These are phyloP conservation scores for Epirrhoe alternata DNA, from an alignment of 2,888 invertebrate genomes.

Conservation along the genomic window DNA sequence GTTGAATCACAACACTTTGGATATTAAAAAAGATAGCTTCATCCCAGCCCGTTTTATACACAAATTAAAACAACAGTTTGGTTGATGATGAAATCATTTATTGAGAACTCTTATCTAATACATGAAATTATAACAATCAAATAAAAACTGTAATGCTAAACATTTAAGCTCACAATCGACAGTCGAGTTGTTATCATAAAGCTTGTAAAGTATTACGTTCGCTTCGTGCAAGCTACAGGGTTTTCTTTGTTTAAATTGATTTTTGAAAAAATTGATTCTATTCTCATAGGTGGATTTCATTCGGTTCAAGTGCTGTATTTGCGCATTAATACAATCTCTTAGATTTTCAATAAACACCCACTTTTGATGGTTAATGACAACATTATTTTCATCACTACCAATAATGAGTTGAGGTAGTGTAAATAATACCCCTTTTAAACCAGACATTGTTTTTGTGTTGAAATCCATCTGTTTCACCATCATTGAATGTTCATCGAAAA, in stretches of 20 bases:
- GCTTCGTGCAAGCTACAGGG: conserved; percentile 1
- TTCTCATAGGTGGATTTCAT: conserved; percentile 6
- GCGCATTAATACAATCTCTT: conserved; percentile 8
- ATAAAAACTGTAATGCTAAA: conserved; percentile 7
- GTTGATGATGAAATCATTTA: no score
- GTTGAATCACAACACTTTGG: no score
- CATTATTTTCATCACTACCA: no score
- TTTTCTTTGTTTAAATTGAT: conserved; percentile 6
- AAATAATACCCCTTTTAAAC: no score
- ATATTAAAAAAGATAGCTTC: no score
- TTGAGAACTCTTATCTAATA: no score
- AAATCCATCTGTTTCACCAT: no score
- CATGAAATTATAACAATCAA: conserved; percentile 8
- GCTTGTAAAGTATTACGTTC: conserved; percentile 4
- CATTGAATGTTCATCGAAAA: no score
- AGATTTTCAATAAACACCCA: conserved; percentile 4
- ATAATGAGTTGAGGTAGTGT: no score
- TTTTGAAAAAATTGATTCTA: conserved; percentile 11
- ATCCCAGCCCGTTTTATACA: no score
- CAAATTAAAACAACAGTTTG: no score
- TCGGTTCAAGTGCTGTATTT: not conserved
- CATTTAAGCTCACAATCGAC: conserved; percentile 7
- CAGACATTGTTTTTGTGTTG: no score
- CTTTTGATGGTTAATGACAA: conserved; percentile 5
- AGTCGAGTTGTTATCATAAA: conserved; percentile 2